Base-by-base conservation (phyloP, 2,113 vertebrate species). In the Pedionomus torquatus region DNA sequence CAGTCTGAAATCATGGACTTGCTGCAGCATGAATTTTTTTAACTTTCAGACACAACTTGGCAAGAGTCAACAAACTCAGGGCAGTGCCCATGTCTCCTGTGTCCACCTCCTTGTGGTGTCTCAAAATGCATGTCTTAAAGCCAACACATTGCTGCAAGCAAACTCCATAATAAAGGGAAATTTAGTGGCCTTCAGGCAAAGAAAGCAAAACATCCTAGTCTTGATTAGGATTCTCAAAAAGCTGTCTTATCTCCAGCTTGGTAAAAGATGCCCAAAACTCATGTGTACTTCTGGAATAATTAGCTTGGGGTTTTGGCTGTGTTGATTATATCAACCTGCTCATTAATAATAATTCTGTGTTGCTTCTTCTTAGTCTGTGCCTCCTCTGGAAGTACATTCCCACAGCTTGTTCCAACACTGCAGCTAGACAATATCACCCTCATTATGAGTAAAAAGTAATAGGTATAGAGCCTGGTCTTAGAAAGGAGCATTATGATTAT, bases 141-240 rank as follows among this genome's bases (percentile, higher is more conserved):
- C 4, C 23, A 61, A 15, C 3, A 28, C 5, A 12, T 0, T 28
- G 4, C 48, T 48, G 9, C 9, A 64, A 57, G n/a, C 2, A 81
- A 58, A 57, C 5, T 16, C 14, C 17, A 2, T 4, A 49, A 48
- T n/a, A 70, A 77, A 69, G 15, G 13, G 24, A 43, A 80, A 18
- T 72, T 69, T n/a, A 25, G 12, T 49, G 54, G 30, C 11, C 25
- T 75, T 49, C 4, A 7, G 24, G 6, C 11, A 79, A 89, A 84
- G 30, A 8, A 2, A 1, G 11, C 13, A 66, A 78, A 80, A 28
- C 2, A 24, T 35, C 11, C 6, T 28, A 2, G 1, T 61, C 14
- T 69, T 51, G 18, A 30, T 1, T 49, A 2, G 23, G 20, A 64
- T 4, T 72, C 18, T 3, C 8, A 52, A 58, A 57, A 60, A 5